Percentiles rank a stretch among this genome's conserved stretches.
These are phyloP conservation scores for Carposina sasakii DNA, from an alignment of 1,140 invertebrate species.

Conservation along the genomic window DNA sequence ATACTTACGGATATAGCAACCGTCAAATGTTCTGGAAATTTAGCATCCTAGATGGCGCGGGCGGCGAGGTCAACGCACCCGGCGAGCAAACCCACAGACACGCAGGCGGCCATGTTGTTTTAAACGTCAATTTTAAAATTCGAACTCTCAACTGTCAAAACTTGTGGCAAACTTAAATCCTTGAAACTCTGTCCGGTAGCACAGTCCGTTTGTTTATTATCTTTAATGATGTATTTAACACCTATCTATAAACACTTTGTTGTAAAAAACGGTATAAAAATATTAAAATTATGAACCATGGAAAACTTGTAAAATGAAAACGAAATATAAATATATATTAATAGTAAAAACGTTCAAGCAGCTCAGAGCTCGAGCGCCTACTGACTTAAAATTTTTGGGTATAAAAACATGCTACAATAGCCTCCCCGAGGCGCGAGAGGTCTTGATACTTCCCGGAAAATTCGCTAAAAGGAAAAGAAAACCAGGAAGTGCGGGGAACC, in stretches of 20 bases:
- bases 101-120: conserved; percentile 60
- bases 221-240: conserved; percentile 45
- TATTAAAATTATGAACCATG: conserved; percentile 72
- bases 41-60: conserved; percentile 50
- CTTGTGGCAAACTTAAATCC: conserved; percentile 43
- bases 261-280: conserved; percentile 73
- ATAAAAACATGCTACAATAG: conserved; percentile 73
- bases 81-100: conserved; percentile 48
- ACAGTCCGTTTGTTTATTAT: background rate
- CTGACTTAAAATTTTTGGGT: conserved; percentile 73
- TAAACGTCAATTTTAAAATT: conserved; percentile 65
- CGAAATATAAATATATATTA: conserved; percentile 73
- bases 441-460: conserved; percentile 55
- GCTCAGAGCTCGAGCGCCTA: conserved; percentile 70
- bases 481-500: no score
- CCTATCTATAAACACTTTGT: conserved; percentile 67
- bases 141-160: conserved; percentile 64
- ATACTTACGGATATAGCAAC: conserved; percentile 64
- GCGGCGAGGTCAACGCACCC: conserved; percentile 47
- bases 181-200: background rate
- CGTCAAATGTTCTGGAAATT: conserved; percentile 67
- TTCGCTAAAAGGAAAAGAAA: conserved; percentile 15
- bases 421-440: conserved; percentile 42
- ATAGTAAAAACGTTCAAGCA: conserved; percentile 69
- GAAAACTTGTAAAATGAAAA: conserved; percentile 72